phyloP scores from a whole-genome alignment of 2,113 vertebrate genomes.

The Eretmochelys imbricata region DNA sequence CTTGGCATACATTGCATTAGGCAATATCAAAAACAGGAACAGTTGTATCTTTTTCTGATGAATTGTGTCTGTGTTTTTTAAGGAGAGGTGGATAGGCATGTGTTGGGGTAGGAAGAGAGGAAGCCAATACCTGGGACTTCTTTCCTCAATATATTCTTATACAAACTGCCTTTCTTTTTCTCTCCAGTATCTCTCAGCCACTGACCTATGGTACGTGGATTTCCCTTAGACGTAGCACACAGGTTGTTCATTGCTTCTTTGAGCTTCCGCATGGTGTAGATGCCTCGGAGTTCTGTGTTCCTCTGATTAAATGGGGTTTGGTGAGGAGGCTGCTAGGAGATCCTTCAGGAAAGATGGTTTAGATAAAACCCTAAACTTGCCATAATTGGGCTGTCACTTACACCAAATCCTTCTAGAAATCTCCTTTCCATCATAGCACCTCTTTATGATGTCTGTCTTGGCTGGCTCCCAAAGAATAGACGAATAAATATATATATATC shows the following conservation, averaged over 20 bases:
- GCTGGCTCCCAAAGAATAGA: not conserved
- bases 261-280: not conserved
- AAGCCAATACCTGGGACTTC: not conserved
- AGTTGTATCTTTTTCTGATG: not conserved
- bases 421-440: not conserved
- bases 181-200: not conserved
- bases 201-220: not conserved
- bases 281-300: not conserved
- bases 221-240: not conserved
- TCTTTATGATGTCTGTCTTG: not conserved
- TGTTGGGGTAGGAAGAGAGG: not conserved
- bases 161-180: not conserved
- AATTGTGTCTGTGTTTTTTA: rapidly evolving
- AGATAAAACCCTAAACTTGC: not conserved
- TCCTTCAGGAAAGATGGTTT: not conserved
- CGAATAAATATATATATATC: not conserved
- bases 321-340: not conserved
- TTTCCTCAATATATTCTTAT: not conserved
- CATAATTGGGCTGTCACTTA: not conserved
- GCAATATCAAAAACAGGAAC: not conserved
- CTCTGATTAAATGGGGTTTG: not conserved
- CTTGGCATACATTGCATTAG: not conserved
- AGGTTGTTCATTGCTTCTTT: not conserved
- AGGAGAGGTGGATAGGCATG: not conserved
- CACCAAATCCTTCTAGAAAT: not conserved